Conservation (phyloP, 2,888 invertebrate species). For the Chalcosyrphus nemorum region DNA sequence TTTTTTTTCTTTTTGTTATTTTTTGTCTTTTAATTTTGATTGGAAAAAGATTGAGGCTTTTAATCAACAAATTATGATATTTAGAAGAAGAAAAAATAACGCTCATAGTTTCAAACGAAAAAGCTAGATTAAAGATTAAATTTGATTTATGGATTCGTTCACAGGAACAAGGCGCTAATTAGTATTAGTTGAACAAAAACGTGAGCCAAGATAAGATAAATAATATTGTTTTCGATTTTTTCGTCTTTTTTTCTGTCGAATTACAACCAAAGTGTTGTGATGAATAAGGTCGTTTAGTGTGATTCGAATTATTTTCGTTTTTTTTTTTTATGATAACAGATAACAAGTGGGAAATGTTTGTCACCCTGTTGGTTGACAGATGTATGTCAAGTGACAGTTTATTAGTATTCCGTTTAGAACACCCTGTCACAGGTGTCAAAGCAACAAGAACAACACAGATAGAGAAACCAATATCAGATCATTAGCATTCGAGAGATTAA, state of each 20-base stretch:
- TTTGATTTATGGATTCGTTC: conserved; percentile 26
- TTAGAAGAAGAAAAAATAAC: too few species aligned
- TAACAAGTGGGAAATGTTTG: neutral
- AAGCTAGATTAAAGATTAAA: conserved; percentile 1
- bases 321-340: neutral
- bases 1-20: neutral
- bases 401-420: too few species aligned
- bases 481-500: too few species aligned
- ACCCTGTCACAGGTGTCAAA: too few species aligned
- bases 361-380: neutral
- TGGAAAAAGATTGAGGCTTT: neutral
- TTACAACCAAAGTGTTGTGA: neutral
- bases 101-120: too few species aligned
- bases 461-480: too few species aligned
- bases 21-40: neutral
- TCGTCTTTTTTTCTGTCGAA: neutral
- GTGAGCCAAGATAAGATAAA: conserved; percentile 34
- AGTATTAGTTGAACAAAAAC: conserved; percentile 18
- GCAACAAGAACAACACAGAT: too few species aligned
- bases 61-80: neutral
- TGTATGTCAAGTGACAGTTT: neutral
- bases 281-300: neutral
- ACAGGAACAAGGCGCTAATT: conserved; percentile 11
- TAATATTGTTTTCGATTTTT: neutral
- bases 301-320: neutral